phyloP scores from a whole-genome alignment of 35 echinoderm and acorn worm genomes.

The Apostichopus californicus region DNA sequence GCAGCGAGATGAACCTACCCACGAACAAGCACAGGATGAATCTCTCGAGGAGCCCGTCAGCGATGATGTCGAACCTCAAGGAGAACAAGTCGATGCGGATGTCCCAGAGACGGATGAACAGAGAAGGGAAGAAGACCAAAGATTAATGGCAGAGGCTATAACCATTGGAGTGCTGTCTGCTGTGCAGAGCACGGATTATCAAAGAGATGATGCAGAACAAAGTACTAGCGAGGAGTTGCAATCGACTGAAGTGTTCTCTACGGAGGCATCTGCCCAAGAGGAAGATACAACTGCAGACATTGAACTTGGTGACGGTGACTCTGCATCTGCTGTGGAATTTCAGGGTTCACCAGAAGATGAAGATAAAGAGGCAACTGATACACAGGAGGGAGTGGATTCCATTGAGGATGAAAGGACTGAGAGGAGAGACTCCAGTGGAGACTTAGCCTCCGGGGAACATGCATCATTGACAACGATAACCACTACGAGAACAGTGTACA shows the following conservation, averaged over 20 bases:
- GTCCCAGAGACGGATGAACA: neutral
- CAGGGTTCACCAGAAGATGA: neutral
- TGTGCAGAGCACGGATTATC: neutral
- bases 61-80: conserved; percentile 3
- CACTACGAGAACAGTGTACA: conserved; percentile 15
- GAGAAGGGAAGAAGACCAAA: conserved; percentile 12
- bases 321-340: neutral
- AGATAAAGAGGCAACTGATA: neutral
- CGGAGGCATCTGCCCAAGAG: neutral
- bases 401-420: neutral
- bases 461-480: too few relatives aligned
- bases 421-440: too few relatives aligned
- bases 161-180: conserved; percentile 11
- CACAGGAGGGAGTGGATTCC: neutral
- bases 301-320: neutral
- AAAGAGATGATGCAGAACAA: neutral
- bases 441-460: too few relatives aligned
- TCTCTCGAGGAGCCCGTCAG: neutral
- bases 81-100: conserved; percentile 20
- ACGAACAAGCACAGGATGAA: conserved; percentile 16
- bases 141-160: conserved; percentile 30
- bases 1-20: conserved; percentile 15
- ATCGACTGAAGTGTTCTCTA: neutral
- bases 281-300: neutral
- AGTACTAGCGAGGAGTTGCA: neutral